Evolutionary conservation across 2,888 invertebrate species (phyloP).

Genomic region (Trichopria drosophilae): DNA sequence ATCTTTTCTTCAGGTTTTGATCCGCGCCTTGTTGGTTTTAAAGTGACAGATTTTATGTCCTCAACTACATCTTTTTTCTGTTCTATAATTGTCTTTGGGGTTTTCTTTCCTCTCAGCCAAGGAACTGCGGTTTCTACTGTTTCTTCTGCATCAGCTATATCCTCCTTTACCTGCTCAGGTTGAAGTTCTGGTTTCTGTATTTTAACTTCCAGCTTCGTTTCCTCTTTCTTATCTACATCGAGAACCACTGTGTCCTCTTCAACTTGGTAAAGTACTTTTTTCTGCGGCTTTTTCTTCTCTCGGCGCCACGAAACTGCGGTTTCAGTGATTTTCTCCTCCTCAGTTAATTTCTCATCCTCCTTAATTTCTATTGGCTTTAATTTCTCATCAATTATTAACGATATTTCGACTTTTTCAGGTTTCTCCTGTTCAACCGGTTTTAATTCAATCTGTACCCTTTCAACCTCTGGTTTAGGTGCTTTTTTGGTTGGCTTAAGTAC

Average conservation of each 20-base stretch:
- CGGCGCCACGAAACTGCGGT: conserved; percentile 37
- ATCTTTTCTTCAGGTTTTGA: conserved; percentile 52
- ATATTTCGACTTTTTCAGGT: too few relatives aligned
- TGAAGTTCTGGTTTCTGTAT: conserved; percentile 34
- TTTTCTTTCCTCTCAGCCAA: conserved; percentile 35
- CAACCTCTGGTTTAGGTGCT: too few relatives aligned
- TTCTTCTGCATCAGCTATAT: conserved; percentile 40
- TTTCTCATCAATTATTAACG: too few relatives aligned
- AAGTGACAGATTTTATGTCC: conserved; percentile 38
- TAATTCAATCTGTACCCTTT: too few relatives aligned
- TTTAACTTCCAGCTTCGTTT: too few relatives aligned
- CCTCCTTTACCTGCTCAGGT: conserved; percentile 32
- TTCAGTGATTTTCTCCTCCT: conserved; percentile 33
- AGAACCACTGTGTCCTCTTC: conserved; percentile 43
- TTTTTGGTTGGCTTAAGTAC: conserved; percentile 39
- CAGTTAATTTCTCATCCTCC: conserved; percentile 32
- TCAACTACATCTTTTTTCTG: conserved; percentile 39
- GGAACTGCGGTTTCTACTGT: conserved; percentile 42
- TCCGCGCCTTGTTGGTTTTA: conserved; percentile 37
- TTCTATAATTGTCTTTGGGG: conserved; percentile 28
- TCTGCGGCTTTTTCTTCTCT: conserved; percentile 34
- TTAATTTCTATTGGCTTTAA: too few relatives aligned
- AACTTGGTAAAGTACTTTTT: conserved; percentile 37
- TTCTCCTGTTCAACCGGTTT: too few relatives aligned
- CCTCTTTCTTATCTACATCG: conserved; percentile 30